Evolutionary conservation across 2,888 invertebrate genomes (phyloP).

Genomic region (Abscondita cerata): DNA sequence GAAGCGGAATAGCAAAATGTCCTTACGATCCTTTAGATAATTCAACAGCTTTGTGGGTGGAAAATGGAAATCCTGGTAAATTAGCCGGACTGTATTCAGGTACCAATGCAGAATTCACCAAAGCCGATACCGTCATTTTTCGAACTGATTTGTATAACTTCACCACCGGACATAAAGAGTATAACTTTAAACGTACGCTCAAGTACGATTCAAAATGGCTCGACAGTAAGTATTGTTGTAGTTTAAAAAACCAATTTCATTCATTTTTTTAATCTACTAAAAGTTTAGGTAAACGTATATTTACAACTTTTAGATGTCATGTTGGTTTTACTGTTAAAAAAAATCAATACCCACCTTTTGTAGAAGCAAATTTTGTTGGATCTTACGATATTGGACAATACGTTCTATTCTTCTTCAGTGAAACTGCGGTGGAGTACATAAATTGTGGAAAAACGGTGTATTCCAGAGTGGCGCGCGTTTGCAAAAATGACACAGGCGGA

Average conservation of each 20-base stretch:
- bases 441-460: constrained; percentile 96
- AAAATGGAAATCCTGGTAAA: constrained; percentile 91
- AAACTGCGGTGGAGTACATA: constrained; percentile 94
- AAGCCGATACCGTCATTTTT: constrained; percentile 97
- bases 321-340: too few species aligned
- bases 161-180: constrained; percentile 83
- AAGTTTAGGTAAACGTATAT: too few species aligned
- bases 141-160: constrained; percentile 92
- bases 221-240: constrained; percentile 81
- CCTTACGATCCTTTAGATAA: constrained; percentile 98
- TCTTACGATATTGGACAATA: constrained; percentile 94
- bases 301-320: too few species aligned
- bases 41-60: constrained; percentile 96
- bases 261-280: too few species aligned
- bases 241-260: too few species aligned
- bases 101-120: constrained; percentile 96
- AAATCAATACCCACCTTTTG: constrained; percentile 47
- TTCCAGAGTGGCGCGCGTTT: constrained; percentile 94
- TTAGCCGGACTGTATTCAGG: constrained; percentile 95
- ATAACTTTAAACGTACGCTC: constrained; percentile 90
- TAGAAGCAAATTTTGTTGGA: constrained; percentile 98
- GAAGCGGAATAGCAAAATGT: constrained; percentile 94
- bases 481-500: constrained; percentile 94
- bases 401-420: constrained; percentile 97
- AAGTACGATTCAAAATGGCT: constrained; percentile 99